These are phyloP conservation scores for Melopsittacus undulatus DNA, from an alignment of 2,797 vertebrate species.

Conservation along the genomic window DNA sequence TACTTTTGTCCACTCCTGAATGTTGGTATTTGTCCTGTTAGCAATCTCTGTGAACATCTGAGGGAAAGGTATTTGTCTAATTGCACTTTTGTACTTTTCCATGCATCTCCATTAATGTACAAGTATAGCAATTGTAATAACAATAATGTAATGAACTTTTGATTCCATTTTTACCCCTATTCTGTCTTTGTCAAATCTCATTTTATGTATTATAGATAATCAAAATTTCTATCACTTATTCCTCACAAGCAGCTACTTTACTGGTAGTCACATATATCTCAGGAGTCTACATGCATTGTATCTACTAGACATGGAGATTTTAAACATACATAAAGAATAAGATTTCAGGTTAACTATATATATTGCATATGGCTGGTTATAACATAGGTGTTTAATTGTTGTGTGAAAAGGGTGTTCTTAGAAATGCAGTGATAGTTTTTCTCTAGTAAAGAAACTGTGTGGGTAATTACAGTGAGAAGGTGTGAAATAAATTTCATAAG, in stretches of 20 bases:
- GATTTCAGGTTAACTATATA: not conserved
- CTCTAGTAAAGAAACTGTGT: not conserved
- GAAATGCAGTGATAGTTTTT: not conserved
- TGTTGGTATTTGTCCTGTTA: not conserved
- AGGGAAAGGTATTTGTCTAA: not conserved
- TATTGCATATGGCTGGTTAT: conserved; percentile 6
- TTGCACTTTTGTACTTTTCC: not conserved
- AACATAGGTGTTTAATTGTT: not conserved
- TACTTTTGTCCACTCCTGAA: not conserved
- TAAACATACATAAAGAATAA: not conserved
- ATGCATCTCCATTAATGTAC: not conserved
- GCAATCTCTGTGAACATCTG: not conserved
- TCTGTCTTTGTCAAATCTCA: not conserved
- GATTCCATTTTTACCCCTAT: not conserved
- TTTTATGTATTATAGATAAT: not conserved
- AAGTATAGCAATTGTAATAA: not conserved
- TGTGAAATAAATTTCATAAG: not conserved
- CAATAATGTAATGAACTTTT: not conserved
- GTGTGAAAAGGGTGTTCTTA: not conserved
- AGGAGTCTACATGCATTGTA: not conserved
- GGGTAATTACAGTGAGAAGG: not conserved
- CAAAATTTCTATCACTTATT: not conserved
- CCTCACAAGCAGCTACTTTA: not conserved
- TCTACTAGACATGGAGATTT: not conserved
- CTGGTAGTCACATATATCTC: not conserved